Base-by-base conservation (phyloP, 2,888 invertebrate genomes). In the Eupithecia pulchellata region DNA sequence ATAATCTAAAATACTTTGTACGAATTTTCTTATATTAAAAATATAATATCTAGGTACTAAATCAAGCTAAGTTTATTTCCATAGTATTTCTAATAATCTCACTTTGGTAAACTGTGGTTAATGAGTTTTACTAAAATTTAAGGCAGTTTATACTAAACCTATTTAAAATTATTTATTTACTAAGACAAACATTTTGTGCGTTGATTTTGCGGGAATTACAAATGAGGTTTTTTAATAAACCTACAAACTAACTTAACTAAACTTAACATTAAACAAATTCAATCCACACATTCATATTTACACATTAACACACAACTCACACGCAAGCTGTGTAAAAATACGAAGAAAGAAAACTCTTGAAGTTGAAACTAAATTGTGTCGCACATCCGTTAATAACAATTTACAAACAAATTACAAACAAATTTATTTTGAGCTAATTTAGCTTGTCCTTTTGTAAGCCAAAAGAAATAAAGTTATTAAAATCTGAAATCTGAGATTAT, bases 21-120 rank as follows among this genome's bases (percentile, higher is more conserved):
- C 93, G 91, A 84, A 83, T 81, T 82, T 82, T 77, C 74, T 79
- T 81, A 69, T 30, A 14, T 47, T 20, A 75, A 73, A 72, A 76
- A 74, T 68, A 74, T 67, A 67, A 47, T 75, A 77, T 66, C 68
- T 77, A 52, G 52, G 52, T 52, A 75, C 65, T 79, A 79, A 60
- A 77, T 77, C 81, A 71, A 67, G 32, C 52, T 70, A 61, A 67
- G 42, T 64, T 78, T 90, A 89, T 89, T 79, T 79, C 78, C 75
- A 81, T 72, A 81, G 82, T 84, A 88, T 84, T 72, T 82, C 91
- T 94, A 94, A 94, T 94, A 94, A 94, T 94, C 94, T 94, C 94
- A 94, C 94, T 94, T 94, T 94, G 94, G 94, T 94, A 94, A 93
- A 94, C 94, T 94, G 94, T 94, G 94, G 94, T 94, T 92, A 91